Evolutionary conservation across 2,888 invertebrate genomes (phyloP).

Genomic region (Caenorhabditis sp.): DNA sequence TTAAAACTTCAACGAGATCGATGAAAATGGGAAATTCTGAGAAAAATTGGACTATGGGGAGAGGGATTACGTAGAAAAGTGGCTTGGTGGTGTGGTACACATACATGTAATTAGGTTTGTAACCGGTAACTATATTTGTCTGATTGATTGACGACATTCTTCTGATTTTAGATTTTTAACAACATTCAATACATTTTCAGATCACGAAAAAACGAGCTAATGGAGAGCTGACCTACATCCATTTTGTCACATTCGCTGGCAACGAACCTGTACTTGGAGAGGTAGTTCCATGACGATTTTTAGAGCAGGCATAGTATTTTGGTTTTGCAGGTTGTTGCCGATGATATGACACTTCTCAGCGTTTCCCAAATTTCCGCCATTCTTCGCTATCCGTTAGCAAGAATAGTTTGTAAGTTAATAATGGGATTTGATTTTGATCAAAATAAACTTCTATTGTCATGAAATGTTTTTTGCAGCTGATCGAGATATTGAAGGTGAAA

Average conservation of each 20-base stretch:
- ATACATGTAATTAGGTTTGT: background rate
- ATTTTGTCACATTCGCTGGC: slow-evolving; percentile 49
- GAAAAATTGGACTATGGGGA: background rate
- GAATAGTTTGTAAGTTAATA: slow-evolving; percentile 39
- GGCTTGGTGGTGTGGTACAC: background rate
- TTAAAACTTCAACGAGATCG: background rate
- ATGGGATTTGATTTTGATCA: background rate
- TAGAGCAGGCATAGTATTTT: background rate
- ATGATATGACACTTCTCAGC: slow-evolving; percentile 53
- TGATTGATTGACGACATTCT: slow-evolving; percentile 14
- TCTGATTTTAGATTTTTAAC: background rate
- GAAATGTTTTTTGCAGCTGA: slow-evolving; percentile 24
- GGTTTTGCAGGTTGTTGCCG: slow-evolving; percentile 57
- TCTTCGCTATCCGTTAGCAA: slow-evolving; percentile 45
- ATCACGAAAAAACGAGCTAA: slow-evolving; percentile 36
- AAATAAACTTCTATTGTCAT: background rate
- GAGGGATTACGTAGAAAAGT: background rate
- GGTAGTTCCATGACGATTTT: slow-evolving; percentile 19
- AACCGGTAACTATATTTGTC: slow-evolving; percentile 23
- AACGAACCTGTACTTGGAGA: slow-evolving; percentile 47
- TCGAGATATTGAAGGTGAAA: slow-evolving; percentile 47
- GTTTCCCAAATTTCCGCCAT: slow-evolving; percentile 55
- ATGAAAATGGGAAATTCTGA: background rate
- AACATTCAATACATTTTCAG: slow-evolving; percentile 31
- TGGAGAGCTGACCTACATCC: slow-evolving; percentile 29